These are phyloP conservation scores for Drosophila paracracens DNA, from an alignment of 2,888 invertebrate species.

Conservation along the genomic window DNA sequence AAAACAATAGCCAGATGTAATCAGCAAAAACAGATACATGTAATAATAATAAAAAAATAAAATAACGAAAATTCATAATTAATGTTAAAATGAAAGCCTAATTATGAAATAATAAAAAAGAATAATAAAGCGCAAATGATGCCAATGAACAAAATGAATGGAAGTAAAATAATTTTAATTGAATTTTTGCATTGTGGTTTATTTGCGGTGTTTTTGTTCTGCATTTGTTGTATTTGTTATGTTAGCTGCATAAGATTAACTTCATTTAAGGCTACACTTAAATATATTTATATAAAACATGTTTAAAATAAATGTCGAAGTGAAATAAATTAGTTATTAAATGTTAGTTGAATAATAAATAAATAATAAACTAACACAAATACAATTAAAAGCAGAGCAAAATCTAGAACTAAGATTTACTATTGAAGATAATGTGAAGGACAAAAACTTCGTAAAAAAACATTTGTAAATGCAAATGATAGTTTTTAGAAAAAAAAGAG, in stretches of 20 bases:
- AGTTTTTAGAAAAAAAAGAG: conserved; percentile 13
- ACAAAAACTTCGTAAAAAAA: conserved; percentile 5
- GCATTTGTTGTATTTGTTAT: conserved; percentile 40
- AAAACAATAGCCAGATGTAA: conserved; percentile 29
- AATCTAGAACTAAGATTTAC: conserved; percentile 41
- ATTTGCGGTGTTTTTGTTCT: conserved; percentile 45
- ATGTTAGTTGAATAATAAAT: conserved; percentile 64
- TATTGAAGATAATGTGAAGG: conserved; percentile 48
- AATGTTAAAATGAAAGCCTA: conserved; percentile 48
- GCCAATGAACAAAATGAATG: conserved; percentile 48
- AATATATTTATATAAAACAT: conserved; percentile 38
- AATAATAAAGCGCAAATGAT: conserved; percentile 54
- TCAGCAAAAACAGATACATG: conserved; percentile 48
- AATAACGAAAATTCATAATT: conserved; percentile 63
- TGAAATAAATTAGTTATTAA: conserved; percentile 54
- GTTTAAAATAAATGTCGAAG: conserved; percentile 46
- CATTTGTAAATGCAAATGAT: conserved; percentile 4
- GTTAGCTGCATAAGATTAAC: conserved; percentile 47
- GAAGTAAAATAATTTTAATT: conserved; percentile 57
- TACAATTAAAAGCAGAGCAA: conserved; percentile 19
- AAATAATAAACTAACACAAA: conserved; percentile 23
- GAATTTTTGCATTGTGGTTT: conserved; percentile 64
- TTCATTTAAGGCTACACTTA: conserved; percentile 58
- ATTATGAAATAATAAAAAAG: conserved; percentile 44
- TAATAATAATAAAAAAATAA: conserved; percentile 33